A percentile compares a stretch with the other conserved stretches of the same genome.
These are phyloP conservation scores for Lithophane semibrunnea DNA, from an alignment of 2,888 invertebrate genomes.

Conservation along the genomic window DNA sequence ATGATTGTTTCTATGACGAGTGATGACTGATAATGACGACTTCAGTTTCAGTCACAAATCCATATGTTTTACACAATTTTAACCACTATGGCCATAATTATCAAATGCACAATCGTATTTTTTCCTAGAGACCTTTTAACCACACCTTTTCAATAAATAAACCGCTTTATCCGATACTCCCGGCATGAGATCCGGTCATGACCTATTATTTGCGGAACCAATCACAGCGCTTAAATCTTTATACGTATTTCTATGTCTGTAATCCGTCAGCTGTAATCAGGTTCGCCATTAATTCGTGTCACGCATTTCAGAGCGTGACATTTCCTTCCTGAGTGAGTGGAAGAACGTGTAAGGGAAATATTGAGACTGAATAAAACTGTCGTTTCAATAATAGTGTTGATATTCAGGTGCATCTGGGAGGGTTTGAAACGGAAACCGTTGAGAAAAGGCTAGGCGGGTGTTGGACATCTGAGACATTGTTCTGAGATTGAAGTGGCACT, in stretches of 20 bases:
- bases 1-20: too few relatives aligned
- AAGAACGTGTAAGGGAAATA: slow-evolving; percentile 12
- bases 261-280: slow-evolving; percentile 20
- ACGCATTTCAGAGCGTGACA: slow-evolving; percentile 21
- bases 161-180: neutral
- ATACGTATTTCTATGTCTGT: neutral
- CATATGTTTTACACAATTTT: too few relatives aligned
- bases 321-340: slow-evolving; percentile 2
- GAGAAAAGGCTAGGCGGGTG: neutral
- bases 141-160: neutral
- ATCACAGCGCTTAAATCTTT: slow-evolving; percentile 7
- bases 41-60: too few relatives aligned
- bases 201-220: neutral
- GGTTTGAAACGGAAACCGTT: neutral
- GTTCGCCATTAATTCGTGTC: slow-evolving; percentile 31
- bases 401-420: neutral
- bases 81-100: too few relatives aligned
- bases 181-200: neutral
- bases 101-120: too few relatives aligned
- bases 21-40: too few relatives aligned
- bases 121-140: neutral
- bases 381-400: neutral
- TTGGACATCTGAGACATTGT: neutral
- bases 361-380: neutral
- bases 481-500: neutral